Conservation (phyloP, 2,113 vertebrate genomes). For the Scartelaos histophorus region DNA sequence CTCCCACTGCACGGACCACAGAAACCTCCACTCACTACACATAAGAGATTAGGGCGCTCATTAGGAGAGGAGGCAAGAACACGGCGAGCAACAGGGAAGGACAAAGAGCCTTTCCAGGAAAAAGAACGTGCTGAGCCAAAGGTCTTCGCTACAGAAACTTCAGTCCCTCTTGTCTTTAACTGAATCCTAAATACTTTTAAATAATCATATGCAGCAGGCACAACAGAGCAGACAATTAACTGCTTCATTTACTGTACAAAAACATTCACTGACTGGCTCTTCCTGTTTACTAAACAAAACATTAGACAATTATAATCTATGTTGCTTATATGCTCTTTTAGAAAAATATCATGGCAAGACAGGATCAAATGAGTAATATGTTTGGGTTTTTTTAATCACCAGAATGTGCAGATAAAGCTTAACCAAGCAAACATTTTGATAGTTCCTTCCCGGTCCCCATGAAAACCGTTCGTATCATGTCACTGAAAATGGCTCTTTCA, state of each 20-base stretch:
- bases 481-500: no score
- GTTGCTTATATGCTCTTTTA: background rate
- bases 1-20: conserved; percentile 60
- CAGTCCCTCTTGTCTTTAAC: conserved; percentile 22
- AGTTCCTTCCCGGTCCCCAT: no score
- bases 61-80: conserved; percentile 61
- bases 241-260: conserved; percentile 11
- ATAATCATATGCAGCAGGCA: conserved; percentile 31
- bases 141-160: conserved; percentile 32
- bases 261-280: conserved; percentile 3
- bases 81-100: conserved; percentile 28
- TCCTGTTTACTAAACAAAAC: background rate
- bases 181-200: conserved; percentile 27
- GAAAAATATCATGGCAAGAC: background rate
- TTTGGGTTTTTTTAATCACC: no score
- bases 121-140: conserved; percentile 32
- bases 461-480: no score
- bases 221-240: background rate
- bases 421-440: no score
- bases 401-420: no score
- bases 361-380: conserved; percentile 2
- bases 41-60: conserved; percentile 69
- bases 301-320: background rate
- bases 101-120: conserved; percentile 43
- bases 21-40: conserved; percentile 57